Base-by-base conservation (phyloP, 2,888 invertebrate genomes). In the Papilio protenor region DNA sequence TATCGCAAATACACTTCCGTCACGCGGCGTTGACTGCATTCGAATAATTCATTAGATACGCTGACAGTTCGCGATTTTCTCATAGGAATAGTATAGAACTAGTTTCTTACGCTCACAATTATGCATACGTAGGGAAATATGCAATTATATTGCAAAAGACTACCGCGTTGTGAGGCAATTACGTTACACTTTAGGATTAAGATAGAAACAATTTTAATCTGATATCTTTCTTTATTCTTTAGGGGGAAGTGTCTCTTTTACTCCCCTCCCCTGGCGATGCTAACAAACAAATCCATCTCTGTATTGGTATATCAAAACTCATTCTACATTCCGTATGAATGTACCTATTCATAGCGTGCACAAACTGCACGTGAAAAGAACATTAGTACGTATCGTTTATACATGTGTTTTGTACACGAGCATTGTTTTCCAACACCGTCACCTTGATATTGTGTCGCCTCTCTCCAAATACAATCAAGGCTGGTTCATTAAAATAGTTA, bases 391-490 rank as follows among this genome's bases (percentile, higher is more conserved):
- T 69, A 76, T 33, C 33, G 33, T 66, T 45, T 57, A 57, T 77
- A 72, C 80, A 84, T 45, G n/a, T 69, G 66, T 69, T 69, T 40
- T 66, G 64, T 84, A 83, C 82, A 74, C 74, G 66, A 61, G 78
- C 81, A 83, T 84, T 84, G 83, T 85, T 83, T 80, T 83, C 80
- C 77, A 81, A 70, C 79, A 78, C 78, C 81, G 81, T 84, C 82
- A 81, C 84, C 85, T 85, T 83, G 85, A 82, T 81, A 73, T 73
- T 81, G 77, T 79, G 78, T 81, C 81, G 79, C 84, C 85, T 83
- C 84, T 85, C 84, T 83, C 84, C 83, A 79, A 81, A 83, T 75
- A 79, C 78, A 79, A 78, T 81, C 82, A 83, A 84, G 84, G 84
- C 77, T 80, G 77, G 76, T 82, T 82, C 80, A 82, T 82, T 82